Conservation (phyloP, 2,888 invertebrate species). For the Fragum fragum region DNA sequence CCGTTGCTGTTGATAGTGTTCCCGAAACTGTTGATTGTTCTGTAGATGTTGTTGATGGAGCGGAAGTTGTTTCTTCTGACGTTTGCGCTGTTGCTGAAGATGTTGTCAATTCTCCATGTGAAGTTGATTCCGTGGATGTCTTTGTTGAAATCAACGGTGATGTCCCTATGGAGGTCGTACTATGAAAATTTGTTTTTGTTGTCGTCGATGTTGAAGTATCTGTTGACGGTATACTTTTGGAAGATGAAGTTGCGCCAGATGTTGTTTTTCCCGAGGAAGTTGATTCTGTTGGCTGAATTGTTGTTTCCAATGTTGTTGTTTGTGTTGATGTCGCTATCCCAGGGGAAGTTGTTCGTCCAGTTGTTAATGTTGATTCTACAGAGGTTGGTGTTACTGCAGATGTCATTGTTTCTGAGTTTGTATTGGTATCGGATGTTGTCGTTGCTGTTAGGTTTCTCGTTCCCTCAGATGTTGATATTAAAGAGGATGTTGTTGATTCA, state of each 20-base stretch:
- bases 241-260: too few relatives aligned
- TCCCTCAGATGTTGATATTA: neutral
- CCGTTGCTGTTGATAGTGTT: neutral
- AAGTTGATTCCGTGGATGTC: too few relatives aligned
- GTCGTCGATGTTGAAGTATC: neutral
- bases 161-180: too few relatives aligned
- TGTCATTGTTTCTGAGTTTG: neutral
- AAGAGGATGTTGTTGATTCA: neutral
- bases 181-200: too few relatives aligned
- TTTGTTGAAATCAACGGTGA: too few relatives aligned
- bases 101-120: too few relatives aligned
- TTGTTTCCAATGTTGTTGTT: neutral
- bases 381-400: neutral
- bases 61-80: neutral
- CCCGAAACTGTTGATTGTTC: neutral
- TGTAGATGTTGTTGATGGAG: neutral
- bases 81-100: conserved; percentile 2
- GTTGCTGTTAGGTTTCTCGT: neutral
- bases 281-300: neutral
- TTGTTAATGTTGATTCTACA: neutral
- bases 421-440: too few relatives aligned
- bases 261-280: neutral
- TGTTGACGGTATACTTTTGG: too few relatives aligned
- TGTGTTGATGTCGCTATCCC: too few relatives aligned
- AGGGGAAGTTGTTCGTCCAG: too few relatives aligned